These are phyloP conservation scores for Pelusios castaneus DNA, from an alignment of 2,113 vertebrate genomes.

Conservation along the genomic window DNA sequence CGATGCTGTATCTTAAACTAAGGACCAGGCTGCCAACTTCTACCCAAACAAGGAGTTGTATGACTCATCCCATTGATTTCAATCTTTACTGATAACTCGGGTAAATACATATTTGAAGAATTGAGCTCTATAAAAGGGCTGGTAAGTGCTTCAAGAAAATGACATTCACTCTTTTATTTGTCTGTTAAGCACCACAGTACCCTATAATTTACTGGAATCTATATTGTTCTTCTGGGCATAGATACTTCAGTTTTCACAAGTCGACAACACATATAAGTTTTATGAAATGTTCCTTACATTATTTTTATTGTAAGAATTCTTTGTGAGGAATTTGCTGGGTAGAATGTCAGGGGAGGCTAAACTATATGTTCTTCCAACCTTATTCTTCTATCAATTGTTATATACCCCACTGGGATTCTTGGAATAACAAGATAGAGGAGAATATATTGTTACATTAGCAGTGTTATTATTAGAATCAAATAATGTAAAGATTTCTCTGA, in stretches of 20 bases:
- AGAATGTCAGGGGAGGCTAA: constrained; percentile 63
- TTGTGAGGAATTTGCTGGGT: constrained; percentile 67
- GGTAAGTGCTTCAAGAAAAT: background rate
- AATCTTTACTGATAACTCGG: background rate
- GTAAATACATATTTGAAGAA: constrained; percentile 34
- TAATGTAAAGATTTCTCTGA: constrained; percentile 5
- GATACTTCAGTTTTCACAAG: constrained; percentile 43
- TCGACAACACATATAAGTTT: constrained; percentile 37
- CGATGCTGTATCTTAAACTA: background rate
- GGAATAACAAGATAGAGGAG: constrained; percentile 14
- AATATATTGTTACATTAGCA: background rate
- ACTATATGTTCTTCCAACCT: constrained; percentile 8
- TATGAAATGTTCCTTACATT: constrained; percentile 53
- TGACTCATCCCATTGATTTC: constrained; percentile 28
- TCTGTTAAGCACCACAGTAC: constrained; percentile 6
- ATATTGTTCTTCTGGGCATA: constrained; percentile 33
- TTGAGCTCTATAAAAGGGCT: background rate
- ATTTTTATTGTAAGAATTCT: constrained; percentile 44
- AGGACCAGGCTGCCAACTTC: background rate
- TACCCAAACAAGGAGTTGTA: constrained; percentile 23
- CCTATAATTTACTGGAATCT: constrained; percentile 34
- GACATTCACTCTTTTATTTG: background rate
- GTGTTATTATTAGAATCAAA: constrained; percentile 18
- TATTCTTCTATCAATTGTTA: background rate
- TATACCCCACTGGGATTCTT: constrained; percentile 14